These are phyloP conservation scores for Polypterus bichir DNA, from an alignment of 2,113 vertebrate species.

Conservation along the genomic window DNA sequence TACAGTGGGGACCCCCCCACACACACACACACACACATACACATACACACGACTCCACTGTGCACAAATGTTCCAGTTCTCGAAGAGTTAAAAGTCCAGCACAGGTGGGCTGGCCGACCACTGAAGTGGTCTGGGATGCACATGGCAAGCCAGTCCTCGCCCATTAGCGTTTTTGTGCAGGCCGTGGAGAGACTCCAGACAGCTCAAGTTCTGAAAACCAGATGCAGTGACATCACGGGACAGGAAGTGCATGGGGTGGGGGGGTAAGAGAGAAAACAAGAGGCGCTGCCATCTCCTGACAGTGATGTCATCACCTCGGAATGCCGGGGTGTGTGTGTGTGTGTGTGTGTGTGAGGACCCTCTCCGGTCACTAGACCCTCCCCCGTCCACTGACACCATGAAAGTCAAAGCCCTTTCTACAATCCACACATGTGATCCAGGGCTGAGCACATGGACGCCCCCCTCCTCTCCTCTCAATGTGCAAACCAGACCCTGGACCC, in stretches of 20 bases:
- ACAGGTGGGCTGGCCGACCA: not conserved
- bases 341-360: slow-evolving; percentile 31
- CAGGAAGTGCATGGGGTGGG: slow-evolving; percentile 47
- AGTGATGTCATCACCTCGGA: slow-evolving; percentile 59
- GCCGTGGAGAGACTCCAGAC: slow-evolving; percentile 25
- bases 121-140: not conserved
- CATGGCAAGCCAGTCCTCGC: not conserved
- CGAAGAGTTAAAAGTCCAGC: not conserved
- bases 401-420: too few species aligned
- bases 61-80: not conserved
- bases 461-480: slow-evolving; percentile 36
- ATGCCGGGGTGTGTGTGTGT: slow-evolving; percentile 40
- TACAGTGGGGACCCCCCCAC: too few species aligned
- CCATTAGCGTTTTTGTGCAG: not conserved
- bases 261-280: slow-evolving; percentile 17
- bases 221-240: slow-evolving; percentile 68
- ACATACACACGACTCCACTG: not conserved
- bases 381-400: not conserved
- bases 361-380: not conserved
- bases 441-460: slow-evolving; percentile 7
- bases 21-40: too few species aligned
- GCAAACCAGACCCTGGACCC: slow-evolving; percentile 46
- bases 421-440: too few species aligned
- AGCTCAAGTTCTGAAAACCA: slow-evolving; percentile 55
- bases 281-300: slow-evolving; percentile 46